Conservation (phyloP, 2,113 vertebrate species). For the Forbesichthys agassizii region DNA sequence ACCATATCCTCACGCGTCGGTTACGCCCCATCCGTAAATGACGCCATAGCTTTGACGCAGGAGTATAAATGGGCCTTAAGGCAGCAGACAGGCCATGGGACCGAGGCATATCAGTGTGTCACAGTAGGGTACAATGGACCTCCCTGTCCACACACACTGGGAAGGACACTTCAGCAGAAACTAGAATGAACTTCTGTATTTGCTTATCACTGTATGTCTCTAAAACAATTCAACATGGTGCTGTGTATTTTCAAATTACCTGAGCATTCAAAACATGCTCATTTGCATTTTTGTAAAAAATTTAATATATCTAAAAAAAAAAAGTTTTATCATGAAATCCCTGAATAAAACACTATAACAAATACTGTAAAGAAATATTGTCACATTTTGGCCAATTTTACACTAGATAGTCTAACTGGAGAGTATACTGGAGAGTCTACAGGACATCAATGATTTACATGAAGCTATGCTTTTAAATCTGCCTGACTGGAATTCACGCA, state of each 20-base stretch:
- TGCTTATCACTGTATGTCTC: background rate
- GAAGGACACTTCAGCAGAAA: background rate
- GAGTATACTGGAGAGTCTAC: conserved; percentile 14
- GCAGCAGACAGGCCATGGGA: background rate
- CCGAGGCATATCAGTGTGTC: background rate
- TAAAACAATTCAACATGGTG: background rate
- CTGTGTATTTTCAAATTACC: background rate
- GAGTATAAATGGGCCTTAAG: background rate
- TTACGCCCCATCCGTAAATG: no score
- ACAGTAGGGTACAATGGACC: background rate
- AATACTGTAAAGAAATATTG: background rate
- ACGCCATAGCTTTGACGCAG: no score
- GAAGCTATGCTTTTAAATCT: conserved; percentile 53
- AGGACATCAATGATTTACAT: conserved; percentile 60
- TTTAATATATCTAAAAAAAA: background rate
- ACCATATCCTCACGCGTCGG: no score
- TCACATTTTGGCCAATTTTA: background rate
- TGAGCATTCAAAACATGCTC: background rate
- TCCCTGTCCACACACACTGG: background rate
- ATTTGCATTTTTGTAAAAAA: background rate
- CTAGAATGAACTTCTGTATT: background rate
- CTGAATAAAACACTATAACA: no score
- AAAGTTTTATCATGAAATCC: no score
- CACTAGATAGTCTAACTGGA: conserved; percentile 3
- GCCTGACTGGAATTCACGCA: conserved; percentile 45